Evolutionary conservation across 1,140 invertebrate species (phyloP), one percentile per base, ranked within the genome.

Genomic region (Sarcophaga bullata): DNA sequence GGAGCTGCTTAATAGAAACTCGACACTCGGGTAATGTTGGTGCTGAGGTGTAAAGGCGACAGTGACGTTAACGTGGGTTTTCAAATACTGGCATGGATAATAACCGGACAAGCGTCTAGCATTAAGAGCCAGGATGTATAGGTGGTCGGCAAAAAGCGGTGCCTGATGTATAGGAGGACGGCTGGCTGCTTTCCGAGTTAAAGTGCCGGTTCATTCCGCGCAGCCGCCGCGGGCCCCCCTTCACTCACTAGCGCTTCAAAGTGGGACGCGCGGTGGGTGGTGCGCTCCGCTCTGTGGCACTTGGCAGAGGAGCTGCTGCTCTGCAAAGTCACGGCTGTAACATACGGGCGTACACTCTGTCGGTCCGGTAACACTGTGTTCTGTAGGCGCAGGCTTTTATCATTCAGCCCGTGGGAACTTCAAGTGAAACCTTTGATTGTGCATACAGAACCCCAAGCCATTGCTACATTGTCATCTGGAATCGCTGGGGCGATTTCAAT

Each of bases 371-470:
- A 87, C 86, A 48, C 88, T 87, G 80, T 85, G n/a, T n/a, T n/a
- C 85, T 1, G 84, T 82, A 2, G 87, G 87, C 11, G 87, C n/a
- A 85, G 11, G 85, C n/a, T 84, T 54, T 86, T 83, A 80, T 88
- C 86, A 81, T 86, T 87, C n/a, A 96, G 91, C n/a, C n/a, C n/a
- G n/a, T 0, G 95, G 95, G 0, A n/a, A n/a, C 93, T 93, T 47
- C 96, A 92, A 3, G 94, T 94, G 88, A 96, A 97, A 1, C 95
- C 95, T 91, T 96, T 96, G 90, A 96, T 96, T 83, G 96, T 94
- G 0, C 95, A 86, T 96, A 95, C 85, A 97, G n/a, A 93, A 82
- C 93, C 92, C n/a, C n/a, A n/a, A n/a, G 84, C 91, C 93, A 84
- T 92, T 91, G 85, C 93, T 5, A 92, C 89, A 75, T 91, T 92